Base-by-base conservation (phyloP, 2,797 vertebrate species). In the Darevskia mixta region DNA sequence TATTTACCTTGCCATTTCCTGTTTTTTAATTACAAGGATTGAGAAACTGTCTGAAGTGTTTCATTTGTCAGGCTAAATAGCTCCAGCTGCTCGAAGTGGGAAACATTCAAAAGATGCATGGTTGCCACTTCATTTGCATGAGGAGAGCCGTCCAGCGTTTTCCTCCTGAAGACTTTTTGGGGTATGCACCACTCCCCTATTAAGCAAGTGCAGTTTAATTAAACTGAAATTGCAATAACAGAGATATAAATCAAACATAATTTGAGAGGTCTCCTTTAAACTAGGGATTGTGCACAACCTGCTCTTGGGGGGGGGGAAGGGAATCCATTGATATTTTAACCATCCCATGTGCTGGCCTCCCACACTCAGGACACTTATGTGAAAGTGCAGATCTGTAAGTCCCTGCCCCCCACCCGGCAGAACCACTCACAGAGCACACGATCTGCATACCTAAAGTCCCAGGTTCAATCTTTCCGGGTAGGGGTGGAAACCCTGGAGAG, bases 11-110 rank as follows among this genome's bases (percentile, higher is more conserved):
- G 2, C 11, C 64, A 3, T 82, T 92, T 94, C 92, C 86, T 93
- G 82, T 23, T 93, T 85, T 95, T 94, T 93, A 94, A 93, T 95
- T 94, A 89, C 55, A 92, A 86, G 41, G 83, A 78, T 72, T 90
- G 87, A 92, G 86, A 94, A 92, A 71, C 27, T 90, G 17, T 93
- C 89, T 91, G n/a, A 84, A 94, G 71, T 72, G 69, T 90, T 95
- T 94, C 29, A 86, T 94, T 94, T 94, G 7, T 93, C 82, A 92
- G 55, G 85, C 82, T 94, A 94, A 93, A 71, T 90, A 91, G 69
- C 0, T 0, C 13, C 90, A 95, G 82, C 66, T 95, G 61, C 92
- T 94, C 86, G 13, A 86, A 90, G 87, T 84, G 84, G 91, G 91
- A 75, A 93, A 58, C 2, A 71, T 66, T 86, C 71, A 86, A 58